Base-by-base conservation (phyloP, 2,888 invertebrate species). In the Orchestes rusci region DNA sequence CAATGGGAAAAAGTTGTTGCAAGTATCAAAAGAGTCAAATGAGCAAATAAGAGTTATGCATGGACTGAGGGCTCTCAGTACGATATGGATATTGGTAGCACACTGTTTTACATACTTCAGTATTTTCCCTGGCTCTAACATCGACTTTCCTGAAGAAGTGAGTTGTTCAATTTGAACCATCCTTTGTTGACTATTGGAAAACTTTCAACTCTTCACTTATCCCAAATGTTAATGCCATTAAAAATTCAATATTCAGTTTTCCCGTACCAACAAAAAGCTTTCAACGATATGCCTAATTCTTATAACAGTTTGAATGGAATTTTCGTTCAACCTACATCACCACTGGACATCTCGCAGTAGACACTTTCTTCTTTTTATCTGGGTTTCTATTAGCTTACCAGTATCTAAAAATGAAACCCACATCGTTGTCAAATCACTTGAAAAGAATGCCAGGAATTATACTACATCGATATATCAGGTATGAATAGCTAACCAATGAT, bases 311-410 rank as follows among this genome's bases (percentile, higher is more conserved):
- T 65, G 16, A 65, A 15, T 18, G 36, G 12, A 29, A 43, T 4
- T 48, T 53, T 16, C 52, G 52, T 27, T 46, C 54, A 5, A 55
- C 53, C 31, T 63, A 61, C 42, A 43, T 61, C 17, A 55, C 68
- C 62, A 53, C 73, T 59, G 75, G 68, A 53, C 53, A 73, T 0
- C 65, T 77, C 4, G 73, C 76, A 1, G 81, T 81, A 1, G 81
- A 82, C 45, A 77, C 80, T 0, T 82, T 81, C 61, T 77, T 81
- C 58, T 68, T 76, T 33, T 62, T 81, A 54, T 77, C 77, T 51
- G 80, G 81, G 2, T 63, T 81, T 37, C 62, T 82, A 1, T 70
- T 73, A 43, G 70, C 76, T 2, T 74, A 72, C 46, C 51, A 64
- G 2, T 64, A 70, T 44, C 48, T 70, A 3, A 68, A 67, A 54